Evolutionary conservation across 2,113 vertebrate genomes (phyloP).

Genomic region (Anarhynchus alexandrinus): DNA sequence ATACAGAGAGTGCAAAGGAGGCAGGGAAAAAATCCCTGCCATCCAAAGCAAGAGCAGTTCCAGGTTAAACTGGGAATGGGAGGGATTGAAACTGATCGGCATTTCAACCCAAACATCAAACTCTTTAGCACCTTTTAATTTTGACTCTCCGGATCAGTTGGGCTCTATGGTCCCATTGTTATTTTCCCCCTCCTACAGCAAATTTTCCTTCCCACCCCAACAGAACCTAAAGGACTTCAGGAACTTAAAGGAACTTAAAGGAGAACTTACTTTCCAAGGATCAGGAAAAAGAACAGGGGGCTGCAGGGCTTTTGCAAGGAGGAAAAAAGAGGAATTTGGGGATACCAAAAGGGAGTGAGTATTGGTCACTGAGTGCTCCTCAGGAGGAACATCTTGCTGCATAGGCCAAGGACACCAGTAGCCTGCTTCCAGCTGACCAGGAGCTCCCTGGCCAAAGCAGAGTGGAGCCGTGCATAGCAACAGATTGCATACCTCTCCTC

Average conservation of each 20-base stretch:
- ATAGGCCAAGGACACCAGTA: neutral
- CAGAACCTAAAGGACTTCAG: neutral
- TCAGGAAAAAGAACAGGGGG: neutral
- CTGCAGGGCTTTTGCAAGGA: neutral
- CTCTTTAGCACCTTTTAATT: neutral
- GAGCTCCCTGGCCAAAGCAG: neutral
- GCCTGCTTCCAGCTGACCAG: neutral
- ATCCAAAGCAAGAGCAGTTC: neutral
- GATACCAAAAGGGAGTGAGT: neutral
- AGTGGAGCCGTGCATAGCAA: accelerated
- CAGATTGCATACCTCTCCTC: neutral
- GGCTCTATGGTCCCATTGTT: neutral
- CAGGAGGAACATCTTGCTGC: neutral
- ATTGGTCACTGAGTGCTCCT: neutral
- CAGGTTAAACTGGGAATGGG: neutral
- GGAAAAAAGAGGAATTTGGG: neutral
- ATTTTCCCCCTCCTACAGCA: neutral
- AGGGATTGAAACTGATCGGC: neutral
- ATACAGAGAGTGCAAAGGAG: neutral
- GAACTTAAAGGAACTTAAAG: neutral
- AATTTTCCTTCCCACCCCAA: neutral
- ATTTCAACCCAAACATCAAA: neutral
- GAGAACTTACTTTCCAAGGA: neutral
- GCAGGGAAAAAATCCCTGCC: neutral
- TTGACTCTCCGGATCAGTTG: neutral